Evolutionary conservation across 2,888 invertebrate genomes (phyloP), one percentile per base, ranked within the genome.

Genomic region (Netelia fuscicornis): DNA sequence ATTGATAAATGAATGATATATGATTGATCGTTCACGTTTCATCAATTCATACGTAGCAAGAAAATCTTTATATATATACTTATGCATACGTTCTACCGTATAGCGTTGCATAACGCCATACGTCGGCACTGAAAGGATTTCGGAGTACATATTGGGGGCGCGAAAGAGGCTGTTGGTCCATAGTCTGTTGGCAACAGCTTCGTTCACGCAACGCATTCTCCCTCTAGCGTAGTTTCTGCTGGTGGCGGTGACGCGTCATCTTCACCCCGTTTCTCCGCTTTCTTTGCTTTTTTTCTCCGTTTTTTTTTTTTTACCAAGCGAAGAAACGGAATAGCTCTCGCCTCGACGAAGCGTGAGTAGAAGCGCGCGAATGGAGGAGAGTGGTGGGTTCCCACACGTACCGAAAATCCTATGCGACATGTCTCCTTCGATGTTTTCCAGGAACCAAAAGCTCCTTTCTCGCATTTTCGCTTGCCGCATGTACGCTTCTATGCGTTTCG

Each of bases 351-450:
- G 13, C 78, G 58, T 70, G 68, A 48, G 13, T 48, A 13, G 48
- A 3, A 48, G 48, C 48, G 10, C 48, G 11, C 10, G 11, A 48
- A 48, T 13, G 48, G 48, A 48, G 13, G 13, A 48, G 48, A 11
- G 48, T 48, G 13, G 68, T 48, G 30, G 17, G 48, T 13, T 48
- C 13, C 48, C 48, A 48, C 13, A 13, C 13, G 48, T 48, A 48
- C 13, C 56, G 67, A 72, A 20, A 20, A 17, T 72, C 56, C 44
- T 64, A 72, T 72, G 58, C 68, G 78, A 78, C 81, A 81, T 82
- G 82, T 80, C 72, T 82, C 62, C 74, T 67, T 56, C 78, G 82
- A 71, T 79, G 75, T 85, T 85, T 79, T 76, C 78, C 13, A 79
- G 52, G 75, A 85, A 85, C 82, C 85, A 82, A 85, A 79, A 71